Evolutionary conservation across 2,113 vertebrate species (phyloP), one percentile per base, ranked within the genome.

Genomic region (Takifugu flavidus): DNA sequence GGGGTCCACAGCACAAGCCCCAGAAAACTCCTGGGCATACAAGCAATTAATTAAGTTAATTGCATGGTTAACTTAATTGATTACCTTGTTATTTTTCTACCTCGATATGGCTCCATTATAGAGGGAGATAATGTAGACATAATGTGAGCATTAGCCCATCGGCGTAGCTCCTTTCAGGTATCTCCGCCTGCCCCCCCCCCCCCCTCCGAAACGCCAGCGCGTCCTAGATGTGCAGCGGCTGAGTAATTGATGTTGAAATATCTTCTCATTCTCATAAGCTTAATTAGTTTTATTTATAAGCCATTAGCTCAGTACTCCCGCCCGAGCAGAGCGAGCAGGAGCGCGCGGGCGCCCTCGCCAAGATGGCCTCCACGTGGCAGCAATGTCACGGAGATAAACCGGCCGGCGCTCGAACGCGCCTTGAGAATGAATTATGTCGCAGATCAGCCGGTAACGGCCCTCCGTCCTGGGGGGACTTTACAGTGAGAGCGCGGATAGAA

Each of bases 1-100:
- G 75, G 31, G 59, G 78, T 75, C 81, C 82, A 73, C 73, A 59
- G 76, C 76, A 64, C 81, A 59, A 78, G 75, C 74, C 68, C 71
- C 55, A 15, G 73, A 81, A 84, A 80, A 82, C 82, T 77, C 82
- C 60, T 54, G 81, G 82, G 86, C 82, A 78, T 86, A 85, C 84
- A 82, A 79, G 79, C 83, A 83, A 89, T 89, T 89, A 83, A 89
- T 89, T 89, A 87, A 79, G 69, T 78, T 88, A 89, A 89, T 87
- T 84, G 79, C 84, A 69, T 70, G 79, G 78, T 85, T 87, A 85
- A 73, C 79, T 83, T 85, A 89, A 89, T 86, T 89, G 82, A 89
- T 89, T 87, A 84, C 80, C 84, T 83, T 84, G 81, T 88, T 87
- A 88, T 84, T 86, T 82, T 80, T 76, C 74, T 66, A 56, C 74